Base-by-base conservation (phyloP, 2,888 invertebrate genomes). In the Melipona beecheii region DNA sequence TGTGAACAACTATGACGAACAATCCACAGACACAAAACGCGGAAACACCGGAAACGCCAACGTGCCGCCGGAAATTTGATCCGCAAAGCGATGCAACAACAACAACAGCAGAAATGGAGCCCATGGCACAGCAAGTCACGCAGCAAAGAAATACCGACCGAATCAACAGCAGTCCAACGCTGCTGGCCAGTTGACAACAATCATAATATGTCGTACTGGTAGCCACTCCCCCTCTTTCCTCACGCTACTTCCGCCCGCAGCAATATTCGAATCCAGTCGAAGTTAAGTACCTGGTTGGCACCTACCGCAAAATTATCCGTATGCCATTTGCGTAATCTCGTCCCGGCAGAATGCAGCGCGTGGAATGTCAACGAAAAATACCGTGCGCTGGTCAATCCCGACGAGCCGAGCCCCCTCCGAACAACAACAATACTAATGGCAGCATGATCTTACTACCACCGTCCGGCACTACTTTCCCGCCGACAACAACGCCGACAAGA, bases 21-120 rank as follows among this genome's bases (percentile, higher is more conserved):
- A n/a, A n/a, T n/a, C n/a, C n/a, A n/a, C n/a, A n/a, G n/a, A n/a
- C n/a, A n/a, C 24, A 15, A 60, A 19, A 19, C 27, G 27, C 19
- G n/a, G n/a, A 27, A 13, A 92, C 91, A 90, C 88, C 91, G 73
- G 91, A 93, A n/a, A n/a, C 36, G 87, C 91, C 36, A 83, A 78
- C 72, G 75, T 89, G n/a, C n/a, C n/a, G n/a, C n/a, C 31, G 80
- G 81, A 2, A 97, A n/a, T n/a, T n/a, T 97, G 97, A 97, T 97
- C 97, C 96, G 93, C 92, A 91, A 86, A 68, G 93, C 95, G 94
- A 92, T 94, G 9, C 85, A 85, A 36, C 90, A 88, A n/a, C n/a
- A n/a, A n/a, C n/a, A n/a, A n/a, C n/a, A n/a, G n/a, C n/a, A n/a
- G n/a, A n/a, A n/a, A n/a, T n/a, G n/a, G n/a, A n/a, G 21, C 78